Evolutionary conservation across 2,888 invertebrate species (phyloP).

Genomic region (Eilema caniola): DNA sequence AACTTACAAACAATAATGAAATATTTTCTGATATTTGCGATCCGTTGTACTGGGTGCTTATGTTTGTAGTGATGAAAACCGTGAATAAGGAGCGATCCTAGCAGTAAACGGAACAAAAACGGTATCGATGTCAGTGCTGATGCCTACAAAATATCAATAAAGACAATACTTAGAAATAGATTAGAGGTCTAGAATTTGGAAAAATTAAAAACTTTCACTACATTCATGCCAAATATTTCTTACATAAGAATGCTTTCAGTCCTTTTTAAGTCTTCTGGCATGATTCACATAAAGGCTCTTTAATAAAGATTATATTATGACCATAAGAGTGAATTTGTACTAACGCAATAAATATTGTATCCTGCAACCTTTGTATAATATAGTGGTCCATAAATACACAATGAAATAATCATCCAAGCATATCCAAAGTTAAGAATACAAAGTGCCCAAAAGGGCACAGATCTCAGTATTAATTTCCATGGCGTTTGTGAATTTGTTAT

Average conservation of each 20-base stretch:
- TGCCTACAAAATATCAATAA: constrained; percentile 61
- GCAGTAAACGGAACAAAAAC: constrained; percentile 73
- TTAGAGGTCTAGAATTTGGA: too few species aligned
- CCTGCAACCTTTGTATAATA: constrained; percentile 70
- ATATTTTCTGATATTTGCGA: constrained; percentile 74
- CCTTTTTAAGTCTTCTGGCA: too few species aligned
- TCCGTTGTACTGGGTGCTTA: constrained; percentile 58
- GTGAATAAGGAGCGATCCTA: constrained; percentile 78
- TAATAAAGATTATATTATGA: too few species aligned
- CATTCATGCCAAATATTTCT: neutral
- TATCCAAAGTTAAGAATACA: constrained; percentile 80
- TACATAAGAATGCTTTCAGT: too few species aligned
- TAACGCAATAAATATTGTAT: constrained; percentile 74
- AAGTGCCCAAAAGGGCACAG: constrained; percentile 76
- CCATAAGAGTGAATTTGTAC: constrained; percentile 35
- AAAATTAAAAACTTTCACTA: neutral
- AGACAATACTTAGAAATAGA: too few species aligned
- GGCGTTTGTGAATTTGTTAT: constrained; percentile 74
- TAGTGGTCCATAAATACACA: constrained; percentile 77
- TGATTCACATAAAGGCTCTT: too few species aligned
- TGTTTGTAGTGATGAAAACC: constrained; percentile 75
- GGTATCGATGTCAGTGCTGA: constrained; percentile 77
- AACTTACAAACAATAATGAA: constrained; percentile 82
- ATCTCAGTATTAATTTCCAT: constrained; percentile 74
- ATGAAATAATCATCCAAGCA: constrained; percentile 79